These are phyloP conservation scores for Hippopotamyrus pictus DNA, from an alignment of 2,797 vertebrate genomes.

Conservation along the genomic window DNA sequence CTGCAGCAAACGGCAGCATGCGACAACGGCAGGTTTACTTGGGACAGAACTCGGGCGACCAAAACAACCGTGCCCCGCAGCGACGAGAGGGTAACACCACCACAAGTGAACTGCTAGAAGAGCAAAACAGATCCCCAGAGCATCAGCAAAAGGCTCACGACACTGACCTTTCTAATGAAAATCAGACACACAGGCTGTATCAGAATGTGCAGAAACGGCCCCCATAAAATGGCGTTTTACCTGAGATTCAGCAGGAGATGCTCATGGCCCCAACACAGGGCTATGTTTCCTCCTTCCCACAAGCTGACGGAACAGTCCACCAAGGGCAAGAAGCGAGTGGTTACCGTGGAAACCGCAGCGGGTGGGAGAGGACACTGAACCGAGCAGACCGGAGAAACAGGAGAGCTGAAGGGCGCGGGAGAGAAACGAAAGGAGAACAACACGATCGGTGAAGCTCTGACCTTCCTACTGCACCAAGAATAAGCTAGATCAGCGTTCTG, in stretches of 20 bases:
- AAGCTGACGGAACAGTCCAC: constrained; percentile 33
- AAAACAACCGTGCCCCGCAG: neutral
- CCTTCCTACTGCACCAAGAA: constrained; percentile 51
- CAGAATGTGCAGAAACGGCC: constrained; percentile 28
- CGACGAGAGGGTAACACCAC: neutral
- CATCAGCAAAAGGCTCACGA: neutral
- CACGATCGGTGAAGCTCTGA: constrained; percentile 41
- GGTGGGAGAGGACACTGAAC: neutral
- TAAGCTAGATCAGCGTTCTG: constrained; percentile 41
- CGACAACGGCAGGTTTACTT: neutral
- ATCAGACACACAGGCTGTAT: neutral
- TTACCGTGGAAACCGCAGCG: constrained; percentile 26
- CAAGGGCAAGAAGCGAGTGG: constrained; percentile 10
- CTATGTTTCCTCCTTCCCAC: constrained; percentile 35
- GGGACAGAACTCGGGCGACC: neutral
- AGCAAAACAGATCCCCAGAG: neutral
- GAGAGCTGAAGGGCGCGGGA: neutral
- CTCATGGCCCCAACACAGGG: constrained; percentile 41
- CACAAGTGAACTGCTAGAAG: neutral
- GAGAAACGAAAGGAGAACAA: constrained; percentile 10
- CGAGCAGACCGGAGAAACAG: neutral
- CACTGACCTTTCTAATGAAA: neutral
- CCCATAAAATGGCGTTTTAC: constrained; percentile 35
- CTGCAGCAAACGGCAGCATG: neutral
- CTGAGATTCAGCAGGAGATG: constrained; percentile 45